Conservation (phyloP, 2,888 invertebrate species). For the Nemapogon koenigi region DNA sequence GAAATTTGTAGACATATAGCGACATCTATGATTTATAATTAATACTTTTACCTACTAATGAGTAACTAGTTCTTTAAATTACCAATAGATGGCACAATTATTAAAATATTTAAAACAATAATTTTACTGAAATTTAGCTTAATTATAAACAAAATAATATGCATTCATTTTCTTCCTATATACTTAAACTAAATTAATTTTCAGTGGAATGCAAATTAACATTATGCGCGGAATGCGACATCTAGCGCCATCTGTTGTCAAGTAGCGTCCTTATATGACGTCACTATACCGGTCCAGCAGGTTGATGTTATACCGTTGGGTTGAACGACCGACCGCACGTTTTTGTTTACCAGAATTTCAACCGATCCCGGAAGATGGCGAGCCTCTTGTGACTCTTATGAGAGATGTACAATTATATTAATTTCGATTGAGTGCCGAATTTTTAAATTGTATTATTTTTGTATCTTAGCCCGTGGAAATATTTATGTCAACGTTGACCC, state of each 20-base stretch:
- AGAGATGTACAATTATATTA: constrained; percentile 6
- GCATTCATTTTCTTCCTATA: no score
- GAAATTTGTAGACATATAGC: not conserved
- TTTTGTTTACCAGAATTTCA: constrained; percentile 49
- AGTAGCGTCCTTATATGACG: constrained; percentile 39
- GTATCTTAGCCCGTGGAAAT: no score
- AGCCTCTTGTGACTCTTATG: constrained; percentile 3
- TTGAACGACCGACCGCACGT: constrained; percentile 37
- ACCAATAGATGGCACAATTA: not conserved
- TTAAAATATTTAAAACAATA: not conserved
- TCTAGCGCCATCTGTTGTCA: constrained; percentile 21
- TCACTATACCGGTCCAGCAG: constrained; percentile 43
- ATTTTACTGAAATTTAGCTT: no score
- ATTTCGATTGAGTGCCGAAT: not conserved
- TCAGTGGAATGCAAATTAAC: no score
- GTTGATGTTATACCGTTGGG: constrained; percentile 56
- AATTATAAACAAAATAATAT: no score
- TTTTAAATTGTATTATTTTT: no score
- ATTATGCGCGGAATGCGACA: no score
- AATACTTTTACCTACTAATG: not conserved
- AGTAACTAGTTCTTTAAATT: not conserved
- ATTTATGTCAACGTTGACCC: no score
- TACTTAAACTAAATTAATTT: no score
- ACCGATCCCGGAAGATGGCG: constrained; percentile 23
- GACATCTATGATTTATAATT: not conserved